Evolutionary conservation across 2,888 invertebrate species (phyloP), one percentile per base, ranked within the genome.

Genomic region (Cantharis nigra): DNA sequence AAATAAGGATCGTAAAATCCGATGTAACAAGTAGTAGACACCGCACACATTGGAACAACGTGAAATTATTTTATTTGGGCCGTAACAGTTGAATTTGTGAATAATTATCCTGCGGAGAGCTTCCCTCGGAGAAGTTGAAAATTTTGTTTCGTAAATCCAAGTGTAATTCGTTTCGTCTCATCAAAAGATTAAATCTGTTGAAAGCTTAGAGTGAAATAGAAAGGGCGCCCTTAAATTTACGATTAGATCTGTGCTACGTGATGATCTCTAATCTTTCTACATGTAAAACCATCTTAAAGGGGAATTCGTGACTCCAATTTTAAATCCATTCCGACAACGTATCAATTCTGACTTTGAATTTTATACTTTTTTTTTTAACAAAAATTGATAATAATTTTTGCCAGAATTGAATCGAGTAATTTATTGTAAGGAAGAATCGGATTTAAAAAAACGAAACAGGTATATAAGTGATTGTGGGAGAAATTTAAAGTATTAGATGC

Each of bases 401-500:
- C n/a, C 49, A 7, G n/a, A 5, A 49, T 49, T n/a, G 49, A 49
- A 49, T 49, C n/a, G n/a, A 9, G 7, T 13, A 33, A 33, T 26
- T 26, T 26, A 26, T 26, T 9, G 26, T 4, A n/a, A 49, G 49
- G 49, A 49, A 9, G 49, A 49, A 49, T 49, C n/a, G 5, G 49
- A 49, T 49, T 49, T 13, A 49, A 49, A 49, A 49, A 49, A n/a
- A 49, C 49, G 49, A 49, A 49, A 49, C 49, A 49, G 49, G 49
- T 49, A 49, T 49, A 49, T 49, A 49, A 49, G 49, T 49, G 49
- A 49, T 49, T 67, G 26, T 67, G 65, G 23, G 65, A 67, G 20
- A 67, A 23, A 67, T 67, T 67, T 26, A 49, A 67, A 67, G 65
- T 67, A 67, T 67, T 67, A 67, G 65, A 67, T 23, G 65, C 26